Percentiles rank a stretch among this genome's conserved stretches.
phyloP scores from a whole-genome alignment of 2,113 vertebrate species.

The Grallaria varia region DNA sequence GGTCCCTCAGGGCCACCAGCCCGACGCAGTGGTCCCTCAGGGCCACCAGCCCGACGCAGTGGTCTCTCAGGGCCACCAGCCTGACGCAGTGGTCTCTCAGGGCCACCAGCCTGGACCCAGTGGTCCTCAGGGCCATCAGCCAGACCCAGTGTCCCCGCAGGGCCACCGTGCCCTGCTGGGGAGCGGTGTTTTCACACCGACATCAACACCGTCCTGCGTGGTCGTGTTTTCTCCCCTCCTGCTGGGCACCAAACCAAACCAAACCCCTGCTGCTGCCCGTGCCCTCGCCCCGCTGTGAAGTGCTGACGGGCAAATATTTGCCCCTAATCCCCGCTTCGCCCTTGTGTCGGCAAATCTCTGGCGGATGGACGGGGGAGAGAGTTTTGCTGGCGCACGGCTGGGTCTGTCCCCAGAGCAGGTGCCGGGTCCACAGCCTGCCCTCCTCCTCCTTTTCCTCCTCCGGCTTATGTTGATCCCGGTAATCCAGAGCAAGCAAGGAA shows the following conservation, averaged over 20 bases:
- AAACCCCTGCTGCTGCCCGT: neutral
- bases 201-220: neutral
- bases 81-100: too few relatives aligned
- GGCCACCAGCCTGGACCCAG: too few relatives aligned
- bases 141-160: neutral
- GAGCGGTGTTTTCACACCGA: neutral
- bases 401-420: neutral
- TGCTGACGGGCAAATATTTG: constrained; percentile 47
- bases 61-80: too few relatives aligned
- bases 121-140: too few relatives aligned
- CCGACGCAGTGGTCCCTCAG: too few relatives aligned
- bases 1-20: too few relatives aligned
- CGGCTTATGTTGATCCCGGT: neutral
- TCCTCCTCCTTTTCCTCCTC: neutral
- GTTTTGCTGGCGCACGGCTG: neutral
- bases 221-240: neutral
- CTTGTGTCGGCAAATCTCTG: constrained; percentile 53
- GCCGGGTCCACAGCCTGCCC: neutral
- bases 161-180: neutral
- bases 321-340: constrained; percentile 43
- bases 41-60: too few relatives aligned
- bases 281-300: neutral
- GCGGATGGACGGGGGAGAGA: neutral
- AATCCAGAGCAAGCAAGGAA: neutral
- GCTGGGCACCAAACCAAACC: neutral